phyloP scores from a whole-genome alignment of 37 sponge, comb jelly and placozoan species.

The Diacarnus erythraeanus region DNA sequence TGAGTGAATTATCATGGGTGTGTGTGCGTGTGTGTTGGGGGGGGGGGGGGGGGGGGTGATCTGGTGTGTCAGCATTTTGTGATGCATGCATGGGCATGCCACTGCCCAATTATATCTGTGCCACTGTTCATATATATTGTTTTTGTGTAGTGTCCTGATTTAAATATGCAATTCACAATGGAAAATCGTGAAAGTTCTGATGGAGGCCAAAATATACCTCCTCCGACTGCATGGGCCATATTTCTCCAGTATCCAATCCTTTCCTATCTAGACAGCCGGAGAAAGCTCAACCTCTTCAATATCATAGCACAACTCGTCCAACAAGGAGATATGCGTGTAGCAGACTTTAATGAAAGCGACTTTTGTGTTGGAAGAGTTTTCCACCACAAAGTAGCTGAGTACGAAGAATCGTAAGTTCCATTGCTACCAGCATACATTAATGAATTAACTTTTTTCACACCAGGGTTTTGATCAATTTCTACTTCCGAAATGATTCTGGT shows the following conservation, averaged over 20 bases:
- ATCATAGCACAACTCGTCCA: constrained; percentile 2
- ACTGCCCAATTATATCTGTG: no score
- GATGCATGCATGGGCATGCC: no score
- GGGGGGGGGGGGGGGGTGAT: no score
- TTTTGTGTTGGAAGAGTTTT: constrained; percentile 43
- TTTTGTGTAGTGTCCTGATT: no score
- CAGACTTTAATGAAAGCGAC: not conserved
- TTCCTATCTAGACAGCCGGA: constrained; percentile 45
- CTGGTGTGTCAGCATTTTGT: no score
- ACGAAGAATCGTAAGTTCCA: constrained; percentile 59
- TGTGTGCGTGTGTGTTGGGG: no score
- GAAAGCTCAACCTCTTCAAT: constrained; percentile 33
- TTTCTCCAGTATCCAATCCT: constrained; percentile 70
- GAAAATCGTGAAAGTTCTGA: no score
- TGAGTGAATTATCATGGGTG: not conserved
- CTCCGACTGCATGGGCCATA: no score
- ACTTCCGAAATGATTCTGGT: constrained; percentile 2
- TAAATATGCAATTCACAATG: no score
- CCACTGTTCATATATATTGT: no score
- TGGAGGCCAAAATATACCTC: no score
- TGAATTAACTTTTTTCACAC: not conserved
- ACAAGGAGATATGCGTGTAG: not conserved
- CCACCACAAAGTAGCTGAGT: constrained; percentile 21
- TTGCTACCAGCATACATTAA: not conserved
- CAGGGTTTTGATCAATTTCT: constrained; percentile 26